Evolutionary conservation across 2,113 vertebrate genomes (phyloP).

Genomic region (Rhinolophus sinicus): DNA sequence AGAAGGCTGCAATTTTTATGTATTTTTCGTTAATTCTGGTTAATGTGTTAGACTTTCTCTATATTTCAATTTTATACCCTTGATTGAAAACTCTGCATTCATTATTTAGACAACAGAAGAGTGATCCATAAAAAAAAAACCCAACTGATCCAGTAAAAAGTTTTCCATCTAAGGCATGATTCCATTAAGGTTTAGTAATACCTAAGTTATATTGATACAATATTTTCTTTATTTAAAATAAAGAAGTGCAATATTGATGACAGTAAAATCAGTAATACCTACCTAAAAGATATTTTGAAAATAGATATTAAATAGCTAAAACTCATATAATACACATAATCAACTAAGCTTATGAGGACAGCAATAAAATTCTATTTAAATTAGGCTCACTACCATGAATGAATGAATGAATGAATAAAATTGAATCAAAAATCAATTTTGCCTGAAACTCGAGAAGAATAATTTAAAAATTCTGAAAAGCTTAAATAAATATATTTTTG

Average conservation of each 20-base stretch:
- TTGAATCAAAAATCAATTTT: slow-evolving; percentile 8
- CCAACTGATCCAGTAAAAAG: neutral
- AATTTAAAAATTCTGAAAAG: slow-evolving; percentile 4
- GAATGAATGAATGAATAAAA: neutral
- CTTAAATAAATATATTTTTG: neutral
- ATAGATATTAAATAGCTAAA: slow-evolving; percentile 39
- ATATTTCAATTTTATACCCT: slow-evolving; percentile 1
- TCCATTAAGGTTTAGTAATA: neutral
- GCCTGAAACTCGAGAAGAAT: slow-evolving; percentile 15
- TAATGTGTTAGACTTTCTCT: slow-evolving; percentile 36
- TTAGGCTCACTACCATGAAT: neutral
- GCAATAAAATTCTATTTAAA: slow-evolving; percentile 6
- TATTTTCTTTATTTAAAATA: slow-evolving; percentile 43
- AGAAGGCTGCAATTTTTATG: slow-evolving; percentile 46
- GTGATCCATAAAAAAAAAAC: neutral
- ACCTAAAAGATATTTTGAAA: slow-evolving; percentile 3
- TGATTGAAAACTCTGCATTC: neutral
- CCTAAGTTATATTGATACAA: neutral
- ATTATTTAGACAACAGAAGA: neutral
- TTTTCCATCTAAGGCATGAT: neutral
- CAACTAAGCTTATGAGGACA: slow-evolving; percentile 23
- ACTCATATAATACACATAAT: neutral
- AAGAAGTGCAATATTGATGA: neutral
- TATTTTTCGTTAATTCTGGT: slow-evolving; percentile 53
- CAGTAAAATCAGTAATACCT: slow-evolving; percentile 11